Evolutionary conservation across 2,113 vertebrate species (phyloP).

Genomic region (Dasyurus viverrinus): DNA sequence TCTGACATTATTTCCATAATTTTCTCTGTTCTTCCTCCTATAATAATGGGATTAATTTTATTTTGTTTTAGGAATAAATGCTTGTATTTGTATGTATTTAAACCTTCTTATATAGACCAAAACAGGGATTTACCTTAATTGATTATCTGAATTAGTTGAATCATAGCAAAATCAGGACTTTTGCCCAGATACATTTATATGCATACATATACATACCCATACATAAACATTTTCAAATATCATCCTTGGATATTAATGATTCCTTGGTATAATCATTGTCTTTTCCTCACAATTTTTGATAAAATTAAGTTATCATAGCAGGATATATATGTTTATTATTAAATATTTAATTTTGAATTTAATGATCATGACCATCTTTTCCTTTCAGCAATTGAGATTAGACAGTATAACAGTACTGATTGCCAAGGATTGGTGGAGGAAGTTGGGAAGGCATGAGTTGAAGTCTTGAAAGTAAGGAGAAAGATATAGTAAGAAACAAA

Average conservation of each 20-base stretch:
- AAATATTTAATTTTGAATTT: neutral
- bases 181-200: neutral
- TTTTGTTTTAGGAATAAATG: neutral
- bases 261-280: neutral
- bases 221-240: neutral
- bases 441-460: neutral
- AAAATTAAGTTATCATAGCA: slow-evolving; percentile 14
- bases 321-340: neutral
- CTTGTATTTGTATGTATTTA: neutral
- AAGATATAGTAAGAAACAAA: neutral
- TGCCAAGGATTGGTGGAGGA: neutral
- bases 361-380: neutral
- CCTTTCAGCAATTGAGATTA: neutral
- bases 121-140: neutral
- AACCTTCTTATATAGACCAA: neutral
- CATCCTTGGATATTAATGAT: neutral
- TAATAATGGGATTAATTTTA: neutral
- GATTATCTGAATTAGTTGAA: neutral
- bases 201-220: neutral
- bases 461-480: neutral
- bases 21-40: neutral
- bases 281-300: neutral
- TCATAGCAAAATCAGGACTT: neutral
- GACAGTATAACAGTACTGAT: neutral
- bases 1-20: neutral